These are phyloP conservation scores for Drosophila rellima DNA, from an alignment of 2,888 invertebrate species.

Conservation along the genomic window DNA sequence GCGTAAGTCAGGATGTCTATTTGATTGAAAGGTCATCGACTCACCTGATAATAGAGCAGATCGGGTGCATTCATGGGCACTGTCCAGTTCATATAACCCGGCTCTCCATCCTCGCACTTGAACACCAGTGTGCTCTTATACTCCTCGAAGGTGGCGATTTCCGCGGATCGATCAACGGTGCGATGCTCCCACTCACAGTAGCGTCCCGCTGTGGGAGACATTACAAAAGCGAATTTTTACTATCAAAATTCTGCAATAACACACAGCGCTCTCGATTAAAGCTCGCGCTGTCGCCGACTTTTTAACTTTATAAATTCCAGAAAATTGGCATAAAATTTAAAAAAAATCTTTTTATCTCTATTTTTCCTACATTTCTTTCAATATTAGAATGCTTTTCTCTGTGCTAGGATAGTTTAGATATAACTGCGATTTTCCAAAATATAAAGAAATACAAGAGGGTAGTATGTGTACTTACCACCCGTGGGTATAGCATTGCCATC, in stretches of 20 bases:
- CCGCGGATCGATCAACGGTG: constrained; percentile 90
- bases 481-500: constrained; percentile 93
- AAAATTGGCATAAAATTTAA: too few species aligned
- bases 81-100: constrained; percentile 93
- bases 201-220: constrained; percentile 88
- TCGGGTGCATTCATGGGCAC: constrained; percentile 94
- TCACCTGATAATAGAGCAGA: constrained; percentile 95
- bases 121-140: constrained; percentile 91
- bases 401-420: too few species aligned
- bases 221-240: too few species aligned
- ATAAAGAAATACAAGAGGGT: too few species aligned
- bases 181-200: constrained; percentile 96
- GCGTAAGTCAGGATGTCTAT: background rate
- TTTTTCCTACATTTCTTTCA: too few species aligned
- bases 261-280: too few species aligned
- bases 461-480: constrained; percentile 87
- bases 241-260: too few species aligned
- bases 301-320: too few species aligned
- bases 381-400: too few species aligned
- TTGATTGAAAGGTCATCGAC: background rate
- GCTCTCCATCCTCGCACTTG: constrained; percentile 91
- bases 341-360: too few species aligned
- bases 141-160: constrained; percentile 91
- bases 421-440: too few species aligned
- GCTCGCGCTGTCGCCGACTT: too few species aligned